Conservation (phyloP, 2,113 vertebrate species). For the Morone chrysops region DNA sequence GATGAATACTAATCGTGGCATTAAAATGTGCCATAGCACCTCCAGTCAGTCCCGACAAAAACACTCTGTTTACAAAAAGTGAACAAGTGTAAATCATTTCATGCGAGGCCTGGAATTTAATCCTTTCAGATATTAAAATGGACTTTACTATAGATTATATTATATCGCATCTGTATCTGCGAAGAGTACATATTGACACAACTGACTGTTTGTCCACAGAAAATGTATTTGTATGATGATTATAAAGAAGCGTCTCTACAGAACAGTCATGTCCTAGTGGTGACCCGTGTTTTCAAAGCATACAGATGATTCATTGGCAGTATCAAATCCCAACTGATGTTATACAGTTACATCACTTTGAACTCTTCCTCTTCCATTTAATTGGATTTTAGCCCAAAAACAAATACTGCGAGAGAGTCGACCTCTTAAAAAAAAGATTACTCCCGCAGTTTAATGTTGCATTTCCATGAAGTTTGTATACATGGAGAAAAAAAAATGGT, state of each 20-base stretch:
- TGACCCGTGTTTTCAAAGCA: conserved; percentile 45
- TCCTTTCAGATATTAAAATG: conserved; percentile 19
- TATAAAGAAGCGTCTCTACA: neutral
- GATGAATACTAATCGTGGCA: conserved; percentile 58
- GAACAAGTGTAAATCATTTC: conserved; percentile 19
- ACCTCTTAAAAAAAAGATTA: conserved; percentile 28
- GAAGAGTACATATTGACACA: neutral
- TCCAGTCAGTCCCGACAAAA: conserved; percentile 25
- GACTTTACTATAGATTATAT: conserved; percentile 13
- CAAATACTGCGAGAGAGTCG: conserved; percentile 19
- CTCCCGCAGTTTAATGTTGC: neutral
- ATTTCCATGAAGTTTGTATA: neutral
- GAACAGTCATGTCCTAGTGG: conserved; percentile 24
- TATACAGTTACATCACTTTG: conserved; percentile 60
- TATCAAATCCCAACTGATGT: conserved; percentile 49
- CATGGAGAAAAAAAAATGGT: neutral
- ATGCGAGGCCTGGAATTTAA: conserved; percentile 22
- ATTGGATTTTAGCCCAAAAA: conserved; percentile 33
- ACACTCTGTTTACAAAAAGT: conserved; percentile 31
- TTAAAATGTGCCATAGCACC: conserved; percentile 50
- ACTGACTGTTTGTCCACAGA: conserved; percentile 23
- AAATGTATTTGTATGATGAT: conserved; percentile 4
- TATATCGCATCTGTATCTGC: conserved; percentile 6
- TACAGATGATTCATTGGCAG: conserved; percentile 1
- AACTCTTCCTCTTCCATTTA: conserved; percentile 31